These are phyloP conservation scores for Thamnophis sirtalis DNA, from an alignment of 2,113 vertebrate genomes.

Conservation along the genomic window DNA sequence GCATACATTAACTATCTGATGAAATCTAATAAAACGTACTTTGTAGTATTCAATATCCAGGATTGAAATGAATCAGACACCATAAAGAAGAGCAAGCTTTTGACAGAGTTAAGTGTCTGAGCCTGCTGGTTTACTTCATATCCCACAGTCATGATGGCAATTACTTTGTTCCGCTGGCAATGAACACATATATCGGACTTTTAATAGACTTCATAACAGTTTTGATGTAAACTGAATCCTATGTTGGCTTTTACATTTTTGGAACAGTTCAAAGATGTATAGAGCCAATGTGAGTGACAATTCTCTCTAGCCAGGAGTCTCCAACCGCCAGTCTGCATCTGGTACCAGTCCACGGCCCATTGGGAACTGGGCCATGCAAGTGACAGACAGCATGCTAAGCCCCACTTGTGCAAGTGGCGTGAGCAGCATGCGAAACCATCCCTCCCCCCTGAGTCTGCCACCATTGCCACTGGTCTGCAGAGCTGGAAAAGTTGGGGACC, in stretches of 20 bases:
- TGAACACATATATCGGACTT: neutral
- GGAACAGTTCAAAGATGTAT: too few relatives aligned
- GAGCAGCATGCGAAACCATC: neutral
- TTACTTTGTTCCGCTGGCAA: neutral
- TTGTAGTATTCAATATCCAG: neutral
- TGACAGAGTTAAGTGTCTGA: neutral
- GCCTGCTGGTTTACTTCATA: neutral
- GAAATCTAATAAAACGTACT: neutral
- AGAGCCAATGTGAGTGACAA: neutral
- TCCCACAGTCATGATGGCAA: neutral
- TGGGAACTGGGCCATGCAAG: neutral
- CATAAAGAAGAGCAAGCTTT: neutral
- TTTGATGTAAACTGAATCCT: neutral
- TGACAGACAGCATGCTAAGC: neutral
- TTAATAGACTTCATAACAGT: neutral
- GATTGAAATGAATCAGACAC: neutral
- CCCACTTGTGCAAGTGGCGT: neutral
- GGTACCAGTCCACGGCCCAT: neutral
- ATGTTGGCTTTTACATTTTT: neutral
- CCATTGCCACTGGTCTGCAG: neutral
- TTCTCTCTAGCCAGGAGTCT: neutral
- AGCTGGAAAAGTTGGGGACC: neutral
- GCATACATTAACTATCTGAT: neutral
- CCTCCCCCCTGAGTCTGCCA: neutral
- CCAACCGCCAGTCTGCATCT: neutral